Conservation (phyloP, 2,888 invertebrate species). For the Sussaba pulchella region DNA sequence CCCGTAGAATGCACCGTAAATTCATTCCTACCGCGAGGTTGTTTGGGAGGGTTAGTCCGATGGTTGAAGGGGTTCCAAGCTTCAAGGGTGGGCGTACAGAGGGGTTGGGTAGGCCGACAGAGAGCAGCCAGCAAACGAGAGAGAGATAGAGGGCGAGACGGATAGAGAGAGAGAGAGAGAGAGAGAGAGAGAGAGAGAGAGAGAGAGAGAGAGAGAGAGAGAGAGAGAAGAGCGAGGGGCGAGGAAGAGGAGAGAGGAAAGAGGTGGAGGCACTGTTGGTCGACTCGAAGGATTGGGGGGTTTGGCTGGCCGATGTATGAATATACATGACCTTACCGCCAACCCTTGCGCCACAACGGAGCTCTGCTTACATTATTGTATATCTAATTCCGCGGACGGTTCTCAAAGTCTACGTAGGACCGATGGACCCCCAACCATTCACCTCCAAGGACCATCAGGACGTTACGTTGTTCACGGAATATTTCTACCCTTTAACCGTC, state of each 20-base stretch:
- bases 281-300: slow-evolving; percentile 80
- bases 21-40: slow-evolving; percentile 79
- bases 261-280: slow-evolving; percentile 83
- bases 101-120: slow-evolving; percentile 81
- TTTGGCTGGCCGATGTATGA: slow-evolving; percentile 81
- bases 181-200: slow-evolving; percentile 72
- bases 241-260: slow-evolving; percentile 71
- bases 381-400: slow-evolving; percentile 84
- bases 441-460: slow-evolving; percentile 52
- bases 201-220: too few species aligned
- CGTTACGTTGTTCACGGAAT: slow-evolving; percentile 30
- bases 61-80: slow-evolving; percentile 80
- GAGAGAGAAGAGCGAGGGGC: slow-evolving; percentile 46
- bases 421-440: slow-evolving; percentile 53
- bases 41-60: slow-evolving; percentile 71
- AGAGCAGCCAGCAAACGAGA: too few species aligned
- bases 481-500: slow-evolving; percentile 50
- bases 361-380: slow-evolving; percentile 85
- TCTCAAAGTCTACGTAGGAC: slow-evolving; percentile 79
- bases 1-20: slow-evolving; percentile 76
- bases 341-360: slow-evolving; percentile 83
- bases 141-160: too few species aligned
- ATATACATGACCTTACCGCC: slow-evolving; percentile 84
- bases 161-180: slow-evolving; percentile 68
- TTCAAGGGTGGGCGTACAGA: slow-evolving; percentile 79